Percentiles rank a stretch among this genome's conserved stretches.
Evolutionary conservation across 2,797 vertebrate genomes (phyloP).

Genomic region (Pangasius mekongensis): DNA sequence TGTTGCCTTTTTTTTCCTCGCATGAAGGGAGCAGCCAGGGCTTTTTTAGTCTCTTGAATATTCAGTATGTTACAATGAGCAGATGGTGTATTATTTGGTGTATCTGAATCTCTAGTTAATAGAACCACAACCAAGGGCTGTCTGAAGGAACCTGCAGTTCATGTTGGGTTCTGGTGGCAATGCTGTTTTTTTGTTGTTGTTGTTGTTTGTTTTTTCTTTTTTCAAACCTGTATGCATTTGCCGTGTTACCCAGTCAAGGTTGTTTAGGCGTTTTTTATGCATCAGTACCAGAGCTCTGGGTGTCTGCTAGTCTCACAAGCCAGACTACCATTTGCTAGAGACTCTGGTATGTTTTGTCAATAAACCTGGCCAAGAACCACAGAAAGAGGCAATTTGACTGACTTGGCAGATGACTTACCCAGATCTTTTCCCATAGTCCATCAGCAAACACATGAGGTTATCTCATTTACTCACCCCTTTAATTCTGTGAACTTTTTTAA

Average conservation of each 20-base stretch:
- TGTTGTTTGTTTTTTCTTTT: background rate
- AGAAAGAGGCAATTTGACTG: background rate
- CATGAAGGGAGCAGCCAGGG: slow-evolving; percentile 14
- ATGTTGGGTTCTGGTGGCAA: background rate
- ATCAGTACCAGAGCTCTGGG: background rate
- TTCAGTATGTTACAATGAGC: slow-evolving; percentile 43
- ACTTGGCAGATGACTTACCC: background rate
- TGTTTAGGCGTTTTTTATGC: background rate
- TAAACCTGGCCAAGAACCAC: background rate
- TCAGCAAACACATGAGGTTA: background rate
- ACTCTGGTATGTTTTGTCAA: background rate
- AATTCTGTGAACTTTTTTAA: background rate
- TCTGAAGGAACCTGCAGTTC: background rate
- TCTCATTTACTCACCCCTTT: background rate
- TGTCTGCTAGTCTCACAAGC: background rate
- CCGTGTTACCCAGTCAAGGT: background rate
- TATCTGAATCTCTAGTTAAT: slow-evolving; percentile 35
- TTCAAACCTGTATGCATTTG: background rate
- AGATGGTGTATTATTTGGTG: slow-evolving; percentile 49
- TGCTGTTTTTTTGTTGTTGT: background rate
- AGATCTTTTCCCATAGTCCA: background rate
- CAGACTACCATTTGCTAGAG: background rate
- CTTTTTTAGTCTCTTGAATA: slow-evolving; percentile 28
- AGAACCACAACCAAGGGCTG: background rate
- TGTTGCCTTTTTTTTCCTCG: slow-evolving; percentile 7